A percentile compares a stretch with the other conserved stretches of the same genome.
Conservation (phyloP, 2,888 invertebrate genomes). For the Amphipoea oculea region DNA sequence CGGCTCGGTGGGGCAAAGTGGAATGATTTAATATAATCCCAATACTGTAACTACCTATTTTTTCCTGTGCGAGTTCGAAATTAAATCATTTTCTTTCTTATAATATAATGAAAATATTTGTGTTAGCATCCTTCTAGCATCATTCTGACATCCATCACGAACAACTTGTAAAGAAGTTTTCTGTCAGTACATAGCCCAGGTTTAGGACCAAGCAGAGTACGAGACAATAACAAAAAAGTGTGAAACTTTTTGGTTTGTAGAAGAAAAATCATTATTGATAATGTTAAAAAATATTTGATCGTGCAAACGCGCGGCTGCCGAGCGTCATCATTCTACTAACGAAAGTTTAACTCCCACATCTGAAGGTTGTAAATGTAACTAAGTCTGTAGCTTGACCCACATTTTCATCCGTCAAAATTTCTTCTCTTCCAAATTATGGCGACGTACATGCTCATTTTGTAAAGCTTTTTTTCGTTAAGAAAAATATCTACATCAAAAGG, state of each 20-base stretch:
- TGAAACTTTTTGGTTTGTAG: not conserved
- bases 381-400: conserved; percentile 2
- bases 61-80: not conserved
- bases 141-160: not conserved
- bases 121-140: not conserved
- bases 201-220: not conserved
- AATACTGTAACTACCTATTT: not conserved
- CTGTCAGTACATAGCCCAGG: not conserved
- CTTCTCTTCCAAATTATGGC: conserved; percentile 14
- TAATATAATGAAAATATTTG: not conserved
- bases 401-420: conserved; percentile 4
- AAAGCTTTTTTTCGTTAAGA: conserved; percentile 9
- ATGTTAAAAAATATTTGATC: too few relatives aligned
- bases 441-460: not conserved
- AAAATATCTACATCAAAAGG: not conserved
- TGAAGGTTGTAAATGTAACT: not conserved
- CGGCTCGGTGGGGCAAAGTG: too few relatives aligned
- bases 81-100: not conserved
- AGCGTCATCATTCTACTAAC: not conserved
- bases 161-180: not conserved
- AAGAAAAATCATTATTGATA: not conserved
- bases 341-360: not conserved
- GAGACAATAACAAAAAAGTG: not conserved
- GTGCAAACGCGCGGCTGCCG: not conserved
- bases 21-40: not conserved